These are phyloP conservation scores for Crotalus tigris DNA, from an alignment of 2,113 vertebrate species.

Conservation along the genomic window DNA sequence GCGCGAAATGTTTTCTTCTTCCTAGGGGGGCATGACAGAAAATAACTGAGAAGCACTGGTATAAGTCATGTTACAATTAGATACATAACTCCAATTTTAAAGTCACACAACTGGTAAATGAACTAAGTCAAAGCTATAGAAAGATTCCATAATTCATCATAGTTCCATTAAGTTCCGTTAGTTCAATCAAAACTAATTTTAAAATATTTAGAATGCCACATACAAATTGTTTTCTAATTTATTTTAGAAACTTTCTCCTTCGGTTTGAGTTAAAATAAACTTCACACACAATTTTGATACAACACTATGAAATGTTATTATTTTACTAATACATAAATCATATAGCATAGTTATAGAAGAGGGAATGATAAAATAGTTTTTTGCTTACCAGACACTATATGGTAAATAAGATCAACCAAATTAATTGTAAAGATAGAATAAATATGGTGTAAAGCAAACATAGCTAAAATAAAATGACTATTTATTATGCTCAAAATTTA, in stretches of 20 bases:
- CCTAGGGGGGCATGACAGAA: no score
- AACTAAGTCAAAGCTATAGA: background rate
- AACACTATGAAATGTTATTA: background rate
- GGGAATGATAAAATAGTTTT: background rate
- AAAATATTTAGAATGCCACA: background rate
- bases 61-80: background rate
- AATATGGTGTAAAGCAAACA: background rate
- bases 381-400: background rate
- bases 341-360: background rate
- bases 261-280: background rate
- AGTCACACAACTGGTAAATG: background rate
- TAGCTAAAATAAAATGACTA: background rate
- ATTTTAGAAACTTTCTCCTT: background rate
- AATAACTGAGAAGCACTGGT: no score
- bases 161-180: background rate
- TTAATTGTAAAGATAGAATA: background rate
- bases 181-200: background rate
- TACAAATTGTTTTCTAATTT: background rate
- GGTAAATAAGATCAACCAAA: background rate
- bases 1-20: no score
- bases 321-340: background rate
- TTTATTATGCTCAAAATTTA: background rate
- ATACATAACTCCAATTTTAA: background rate
- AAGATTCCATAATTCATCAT: background rate
- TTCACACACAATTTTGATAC: background rate